Evolutionary conservation across 2,888 invertebrate genomes (phyloP), one percentile per base, ranked within the genome.

Genomic region (Vesta saturnalis): DNA sequence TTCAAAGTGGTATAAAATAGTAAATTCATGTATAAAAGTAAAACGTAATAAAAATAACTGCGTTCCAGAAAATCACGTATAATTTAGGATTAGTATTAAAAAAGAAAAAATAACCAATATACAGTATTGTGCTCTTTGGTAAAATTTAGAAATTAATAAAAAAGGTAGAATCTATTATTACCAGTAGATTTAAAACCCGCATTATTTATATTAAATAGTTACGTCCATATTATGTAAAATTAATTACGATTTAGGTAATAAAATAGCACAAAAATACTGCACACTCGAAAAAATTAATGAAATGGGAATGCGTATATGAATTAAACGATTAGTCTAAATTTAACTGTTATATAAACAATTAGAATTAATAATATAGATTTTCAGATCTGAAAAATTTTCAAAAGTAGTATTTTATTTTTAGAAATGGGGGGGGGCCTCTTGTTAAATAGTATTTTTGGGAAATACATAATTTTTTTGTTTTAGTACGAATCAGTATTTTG

Each of bases 11-110:
- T 76, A 79, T 64, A 74, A 70, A 35, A 76, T 79, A 43, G 60
- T 80, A 56, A 74, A 76, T 10, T 77, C 78, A 35, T 80, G 79
- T 71, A 74, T 81, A 57, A 78, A 77, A 6, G 77, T 77, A n/a
- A 72, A 71, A 22, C 73, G 74, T 12, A 70, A 72, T 18, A n/a
- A 10, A 3, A 39, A n/a, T 18, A 49, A 49, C 1, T 15, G 18
- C 16, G 67, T 52, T 39, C 61, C 72, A 59, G 76, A 77, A 71
- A 77, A 77, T 64, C 77, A 75, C 66, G 77, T 80, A 65, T 79
- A 75, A 74, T 35, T 46, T 39, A 56, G 16, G 15, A 56, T 52
- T 52, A 52, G 12, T 21, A 10, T n/a, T 60, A 23, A 60, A 35
- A 16, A 49, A 18, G 8, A 18, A 14, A 46, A 39, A 19, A 14